Evolutionary conservation across 2,797 vertebrate genomes (phyloP), one percentile per base, ranked within the genome.

Genomic region (Alcedo quadribrachys): DNA sequence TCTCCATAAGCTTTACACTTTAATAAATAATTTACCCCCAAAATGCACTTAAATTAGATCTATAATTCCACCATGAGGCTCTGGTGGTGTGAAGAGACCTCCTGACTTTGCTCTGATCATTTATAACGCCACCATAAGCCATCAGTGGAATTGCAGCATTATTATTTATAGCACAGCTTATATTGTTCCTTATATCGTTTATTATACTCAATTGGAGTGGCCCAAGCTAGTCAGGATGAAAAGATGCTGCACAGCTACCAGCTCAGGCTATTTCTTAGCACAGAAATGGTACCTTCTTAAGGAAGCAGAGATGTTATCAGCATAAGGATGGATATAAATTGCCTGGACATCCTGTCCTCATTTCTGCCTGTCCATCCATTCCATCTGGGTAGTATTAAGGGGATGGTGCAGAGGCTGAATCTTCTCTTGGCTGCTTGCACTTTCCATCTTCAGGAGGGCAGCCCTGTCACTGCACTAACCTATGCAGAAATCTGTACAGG

Each of bases 11-110:
- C 91, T 91, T 92, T 95, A 73, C 80, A 84, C 87, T 87, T 95
- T 90, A 96, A 95, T 96, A 96, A 96, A 96, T 96, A 95, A 96
- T 96, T 96, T 96, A 96, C 85, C 92, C 93, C 93, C 80, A 43
- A 96, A 96, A 95, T 92, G 95, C 95, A 91, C 93, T 93, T 92
- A 94, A 96, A 96, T 96, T 91, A 95, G 87, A 87, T 85, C 89
- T 40, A 86, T 95, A 96, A 95, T 87, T 95, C 94, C 70, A 94
- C 79, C 91, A 87, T 18, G 89, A 91, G 89, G 90, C 89, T 92
- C 91, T 93, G 85, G 87, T 95, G 94, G 93, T 85, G 82, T 81
- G 93, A 96, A 90, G 92, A 95, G 94, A 95, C 95, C 95, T 95
- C 89, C 92, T 93, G 94, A 96, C 94, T 95, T 95, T 87, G 89